A percentile compares a stretch with the other conserved stretches of the same genome.
These are phyloP conservation scores for Pseudochromis fuscus DNA, from an alignment of 2,797 vertebrate species.

Conservation along the genomic window DNA sequence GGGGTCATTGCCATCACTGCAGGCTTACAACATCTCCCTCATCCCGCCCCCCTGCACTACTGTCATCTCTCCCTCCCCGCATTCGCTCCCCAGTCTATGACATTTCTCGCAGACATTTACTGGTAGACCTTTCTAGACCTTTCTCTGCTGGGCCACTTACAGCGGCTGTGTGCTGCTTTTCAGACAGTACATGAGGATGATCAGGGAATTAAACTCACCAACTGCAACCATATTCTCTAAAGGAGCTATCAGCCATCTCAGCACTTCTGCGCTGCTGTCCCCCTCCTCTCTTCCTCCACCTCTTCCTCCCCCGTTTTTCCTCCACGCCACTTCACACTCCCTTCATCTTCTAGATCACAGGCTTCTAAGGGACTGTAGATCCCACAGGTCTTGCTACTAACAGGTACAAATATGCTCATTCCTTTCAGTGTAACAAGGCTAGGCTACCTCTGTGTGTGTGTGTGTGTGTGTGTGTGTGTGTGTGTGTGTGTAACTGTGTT, in stretches of 20 bases:
- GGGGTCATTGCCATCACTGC: slow-evolving; percentile 53
- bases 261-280: slow-evolving; percentile 35
- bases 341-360: slow-evolving; percentile 63
- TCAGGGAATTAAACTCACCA: slow-evolving; percentile 61
- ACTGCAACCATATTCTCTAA: slow-evolving; percentile 66
- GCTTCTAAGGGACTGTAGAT: slow-evolving; percentile 52
- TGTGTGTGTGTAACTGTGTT: slow-evolving; percentile 42
- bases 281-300: not conserved
- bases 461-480: slow-evolving; percentile 31
- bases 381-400: slow-evolving; percentile 63
- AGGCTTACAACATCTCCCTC: slow-evolving; percentile 43
- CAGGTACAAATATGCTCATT: slow-evolving; percentile 66
- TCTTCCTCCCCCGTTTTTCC: slow-evolving; percentile 28
- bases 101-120: slow-evolving; percentile 72
- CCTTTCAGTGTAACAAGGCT: slow-evolving; percentile 53
- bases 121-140: slow-evolving; percentile 63
- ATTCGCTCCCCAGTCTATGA: slow-evolving; percentile 47
- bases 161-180: slow-evolving; percentile 32
- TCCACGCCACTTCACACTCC: slow-evolving; percentile 33
- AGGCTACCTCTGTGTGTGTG: slow-evolving; percentile 25
- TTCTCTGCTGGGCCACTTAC: slow-evolving; percentile 54
- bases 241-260: slow-evolving; percentile 66
- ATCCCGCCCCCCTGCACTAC: slow-evolving; percentile 6
- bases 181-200: slow-evolving; percentile 48
- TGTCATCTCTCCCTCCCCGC: slow-evolving; percentile 12